These are phyloP conservation scores for Temnopleurus reevesii DNA, from an alignment of 53 echinoderm and acorn worm species.

Conservation along the genomic window DNA sequence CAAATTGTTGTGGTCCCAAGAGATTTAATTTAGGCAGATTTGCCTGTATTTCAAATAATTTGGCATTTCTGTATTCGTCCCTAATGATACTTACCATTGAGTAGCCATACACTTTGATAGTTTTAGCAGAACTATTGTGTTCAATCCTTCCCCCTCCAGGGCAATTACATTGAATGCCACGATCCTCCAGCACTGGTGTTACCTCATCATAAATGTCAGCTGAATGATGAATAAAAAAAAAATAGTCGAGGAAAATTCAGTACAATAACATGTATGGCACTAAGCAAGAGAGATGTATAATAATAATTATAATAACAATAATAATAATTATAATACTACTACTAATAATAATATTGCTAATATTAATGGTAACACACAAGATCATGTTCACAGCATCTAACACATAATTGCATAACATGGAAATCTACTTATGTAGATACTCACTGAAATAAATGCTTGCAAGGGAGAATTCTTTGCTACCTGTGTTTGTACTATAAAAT, in stretches of 20 bases:
- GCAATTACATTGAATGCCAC: constrained; percentile 60
- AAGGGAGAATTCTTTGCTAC: no score
- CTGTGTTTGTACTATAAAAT: no score
- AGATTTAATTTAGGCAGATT: no score
- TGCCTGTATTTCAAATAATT: neutral
- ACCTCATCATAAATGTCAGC: constrained; percentile 84
- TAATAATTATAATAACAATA: neutral
- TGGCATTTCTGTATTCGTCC: no score
- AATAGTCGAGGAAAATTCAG: neutral
- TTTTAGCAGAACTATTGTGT: constrained; percentile 63
- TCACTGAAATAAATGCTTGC: no score
- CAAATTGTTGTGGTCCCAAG: no score
- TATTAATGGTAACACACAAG: no score
- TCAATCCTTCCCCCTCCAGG: constrained; percentile 89
- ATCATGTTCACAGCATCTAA: no score
- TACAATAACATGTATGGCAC: no score
- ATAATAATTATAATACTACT: neutral
- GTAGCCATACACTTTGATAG: constrained; percentile 85
- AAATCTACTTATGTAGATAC: no score
- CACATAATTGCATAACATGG: no score
- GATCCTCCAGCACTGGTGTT: constrained; percentile 37
- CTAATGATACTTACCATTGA: constrained; percentile 71
- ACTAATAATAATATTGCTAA: neutral
- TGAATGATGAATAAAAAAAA: constrained; percentile 45
- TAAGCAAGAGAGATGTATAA: no score